Percentiles rank a stretch among this genome's conserved stretches.
Conservation (phyloP, 2,888 invertebrate species). For the Eilema griseolum region DNA sequence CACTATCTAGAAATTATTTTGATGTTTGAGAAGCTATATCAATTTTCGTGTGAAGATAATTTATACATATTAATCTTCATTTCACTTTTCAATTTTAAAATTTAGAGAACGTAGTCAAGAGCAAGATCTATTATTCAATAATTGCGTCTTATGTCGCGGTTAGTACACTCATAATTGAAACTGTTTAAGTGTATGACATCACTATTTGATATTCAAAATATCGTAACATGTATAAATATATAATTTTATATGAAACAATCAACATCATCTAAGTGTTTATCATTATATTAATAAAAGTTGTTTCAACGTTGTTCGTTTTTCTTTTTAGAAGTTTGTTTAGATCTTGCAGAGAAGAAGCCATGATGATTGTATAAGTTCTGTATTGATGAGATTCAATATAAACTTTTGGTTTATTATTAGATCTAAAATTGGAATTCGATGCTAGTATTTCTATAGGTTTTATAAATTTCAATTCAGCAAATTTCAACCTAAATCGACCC, state of each 20-base stretch:
- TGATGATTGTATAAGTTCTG: slow-evolving; percentile 4
- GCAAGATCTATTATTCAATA: neutral
- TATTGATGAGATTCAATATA: neutral
- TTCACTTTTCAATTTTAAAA: neutral
- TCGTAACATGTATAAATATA: slow-evolving; percentile 10
- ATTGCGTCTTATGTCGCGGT: neutral
- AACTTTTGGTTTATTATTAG: slow-evolving; percentile 3
- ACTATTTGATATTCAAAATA: slow-evolving; percentile 23
- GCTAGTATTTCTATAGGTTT: neutral
- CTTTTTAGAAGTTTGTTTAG: neutral
- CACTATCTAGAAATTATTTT: neutral
- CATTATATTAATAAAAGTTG: slow-evolving; percentile 5
- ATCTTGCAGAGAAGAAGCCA: neutral
- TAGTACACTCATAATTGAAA: neutral
- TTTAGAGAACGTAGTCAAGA: neutral
- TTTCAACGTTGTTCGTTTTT: slow-evolving; percentile 2
- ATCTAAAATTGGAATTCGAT: slow-evolving; percentile 2
- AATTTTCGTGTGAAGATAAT: neutral
- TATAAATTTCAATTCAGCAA: neutral
- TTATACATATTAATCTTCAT: neutral
- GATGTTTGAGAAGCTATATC: neutral
- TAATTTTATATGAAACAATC: slow-evolving; percentile 13
- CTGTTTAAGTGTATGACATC: slow-evolving; percentile 19
- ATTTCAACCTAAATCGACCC: too few relatives aligned
- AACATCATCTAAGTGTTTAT: slow-evolving; percentile 9